These are phyloP conservation scores for Sialis lutaria DNA, from an alignment of 2,888 invertebrate species.

Conservation along the genomic window DNA sequence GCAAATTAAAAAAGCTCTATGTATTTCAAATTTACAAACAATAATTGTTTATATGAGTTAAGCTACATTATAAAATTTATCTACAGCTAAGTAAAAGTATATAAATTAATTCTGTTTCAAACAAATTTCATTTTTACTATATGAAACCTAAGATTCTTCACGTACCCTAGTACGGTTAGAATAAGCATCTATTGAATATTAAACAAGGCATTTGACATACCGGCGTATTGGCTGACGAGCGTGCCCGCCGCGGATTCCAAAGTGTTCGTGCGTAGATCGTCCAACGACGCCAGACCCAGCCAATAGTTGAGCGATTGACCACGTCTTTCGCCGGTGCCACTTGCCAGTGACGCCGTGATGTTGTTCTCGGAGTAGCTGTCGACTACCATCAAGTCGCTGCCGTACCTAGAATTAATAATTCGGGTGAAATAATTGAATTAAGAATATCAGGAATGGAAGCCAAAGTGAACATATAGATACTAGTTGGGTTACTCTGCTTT, in stretches of 20 bases:
- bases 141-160: not conserved
- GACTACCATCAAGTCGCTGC: slow-evolving; percentile 83
- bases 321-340: slow-evolving; percentile 43
- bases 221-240: slow-evolving; percentile 81
- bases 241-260: slow-evolving; percentile 83
- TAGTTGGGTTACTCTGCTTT: too few species aligned
- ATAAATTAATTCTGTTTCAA: not conserved
- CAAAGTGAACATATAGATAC: too few species aligned
- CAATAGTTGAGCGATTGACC: slow-evolving; percentile 58
- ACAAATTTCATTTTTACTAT: not conserved
- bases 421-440: too few species aligned
- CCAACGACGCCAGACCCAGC: slow-evolving; percentile 78
- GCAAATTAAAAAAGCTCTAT: too few species aligned
- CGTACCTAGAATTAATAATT: slow-evolving; percentile 49
- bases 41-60: too few species aligned
- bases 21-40: too few species aligned
- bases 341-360: slow-evolving; percentile 66
- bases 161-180: not conserved
- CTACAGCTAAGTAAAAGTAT: not conserved
- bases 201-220: slow-evolving; percentile 24
- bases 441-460: too few species aligned
- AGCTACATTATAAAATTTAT: too few species aligned
- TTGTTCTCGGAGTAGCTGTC: slow-evolving; percentile 86
- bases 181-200: not conserved
- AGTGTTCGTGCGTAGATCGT: slow-evolving; percentile 86